Conservation (phyloP, 2,113 vertebrate genomes). For the Platycercus adscitus region DNA sequence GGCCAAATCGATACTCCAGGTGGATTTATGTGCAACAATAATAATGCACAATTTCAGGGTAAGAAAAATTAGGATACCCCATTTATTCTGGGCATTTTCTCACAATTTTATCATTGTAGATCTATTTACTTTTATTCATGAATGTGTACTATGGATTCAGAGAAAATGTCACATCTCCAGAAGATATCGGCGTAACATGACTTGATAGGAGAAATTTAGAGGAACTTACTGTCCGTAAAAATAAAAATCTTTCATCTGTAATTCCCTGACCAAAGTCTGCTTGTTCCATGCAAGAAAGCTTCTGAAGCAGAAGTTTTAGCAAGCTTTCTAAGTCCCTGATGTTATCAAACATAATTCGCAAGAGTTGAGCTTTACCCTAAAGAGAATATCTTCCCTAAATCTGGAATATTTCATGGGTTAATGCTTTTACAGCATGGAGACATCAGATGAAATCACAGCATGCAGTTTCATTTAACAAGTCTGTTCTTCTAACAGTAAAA, state of each 20-base stretch:
- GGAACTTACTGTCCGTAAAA: conserved; percentile 1
- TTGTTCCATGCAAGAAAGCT: background rate
- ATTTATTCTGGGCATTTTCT: background rate
- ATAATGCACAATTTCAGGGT: background rate
- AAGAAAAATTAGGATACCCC: background rate
- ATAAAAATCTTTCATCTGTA: background rate
- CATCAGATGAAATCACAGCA: background rate
- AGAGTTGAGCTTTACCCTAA: background rate
- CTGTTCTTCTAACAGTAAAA: background rate
- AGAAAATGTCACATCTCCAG: background rate
- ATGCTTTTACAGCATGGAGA: conserved; percentile 3
- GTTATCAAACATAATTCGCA: background rate
- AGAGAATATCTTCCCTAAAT: background rate
- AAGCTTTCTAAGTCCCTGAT: background rate
- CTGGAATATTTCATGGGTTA: conserved; percentile 12
- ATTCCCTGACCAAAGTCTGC: background rate
- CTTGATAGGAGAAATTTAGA: background rate
- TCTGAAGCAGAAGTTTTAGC: background rate
- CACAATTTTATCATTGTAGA: background rate
- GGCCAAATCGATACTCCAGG: background rate
- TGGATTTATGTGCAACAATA: background rate
- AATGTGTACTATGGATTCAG: background rate
- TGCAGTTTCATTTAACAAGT: conserved; percentile 3
- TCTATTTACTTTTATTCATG: background rate
- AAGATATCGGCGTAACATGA: background rate